Base-by-base conservation (phyloP, 2,113 vertebrate genomes). In the Zapus hudsonius region DNA sequence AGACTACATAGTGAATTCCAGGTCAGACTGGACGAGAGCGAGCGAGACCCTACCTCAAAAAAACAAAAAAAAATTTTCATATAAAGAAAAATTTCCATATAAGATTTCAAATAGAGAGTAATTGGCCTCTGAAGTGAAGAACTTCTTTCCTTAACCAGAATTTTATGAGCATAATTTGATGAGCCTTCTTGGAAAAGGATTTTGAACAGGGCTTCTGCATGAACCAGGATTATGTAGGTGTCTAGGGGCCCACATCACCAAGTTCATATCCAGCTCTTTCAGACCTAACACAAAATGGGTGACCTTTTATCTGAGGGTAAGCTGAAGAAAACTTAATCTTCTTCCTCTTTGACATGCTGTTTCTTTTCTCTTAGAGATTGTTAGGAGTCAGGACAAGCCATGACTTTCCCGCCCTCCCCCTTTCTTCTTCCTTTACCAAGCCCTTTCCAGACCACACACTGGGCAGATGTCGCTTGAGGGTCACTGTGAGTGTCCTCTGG, bases 351-450 rank as follows among this genome's bases (percentile, higher is more conserved):
- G 6, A 40, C 8, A 66, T 22, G 38, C 13, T 52, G 33, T 75
- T 91, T 11, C 13, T 52, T 33, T 75, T 88, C 38, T 66, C 52
- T 70, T 78, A 31, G 23, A 63, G 20, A 44, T 40, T 4, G 1
- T 27, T 69, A 33, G 76, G 11, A 9, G 7, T 64, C n/a, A 57
- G 72, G 64, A 63, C 3, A 57, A 36, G 11, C 19, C n/a, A 19
- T 0, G 0, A 20, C 31, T 89, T 38, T 36, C 11, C 4, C 2
- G 13, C 33, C 16, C 17, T 63, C 5, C 10, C 44, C 23, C 38
- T 52, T 7, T 52, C 72, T 64, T 27, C n/a, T 22, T 74, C 70
- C 42, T 29, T 66, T 8, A 29, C 31, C 59, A 70, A 27, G 11
- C 40, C n/a, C 42, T 76, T 81, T 17, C 59, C 25, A 31, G n/a